Evolutionary conservation across 2,888 invertebrate genomes (phyloP).

Genomic region (Orchestes rusci): DNA sequence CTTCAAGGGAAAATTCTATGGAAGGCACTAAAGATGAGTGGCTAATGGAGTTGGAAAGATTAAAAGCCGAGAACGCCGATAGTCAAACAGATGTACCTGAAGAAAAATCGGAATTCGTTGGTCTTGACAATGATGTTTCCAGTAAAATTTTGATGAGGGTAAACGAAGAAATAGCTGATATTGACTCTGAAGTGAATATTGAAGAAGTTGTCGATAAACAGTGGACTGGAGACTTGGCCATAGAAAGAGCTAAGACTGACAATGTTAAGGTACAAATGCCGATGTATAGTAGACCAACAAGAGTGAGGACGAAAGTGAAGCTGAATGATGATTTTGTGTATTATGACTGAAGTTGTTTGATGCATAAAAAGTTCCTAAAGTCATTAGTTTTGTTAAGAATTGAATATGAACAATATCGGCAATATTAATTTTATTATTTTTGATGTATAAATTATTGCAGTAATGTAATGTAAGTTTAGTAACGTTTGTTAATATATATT

Average conservation of each 20-base stretch:
- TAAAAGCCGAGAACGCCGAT: background rate
- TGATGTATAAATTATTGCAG: no score
- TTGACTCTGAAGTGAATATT: background rate
- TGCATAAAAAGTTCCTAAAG: no score
- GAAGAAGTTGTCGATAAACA: background rate
- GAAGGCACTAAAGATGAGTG: background rate
- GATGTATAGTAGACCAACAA: conserved; percentile 10
- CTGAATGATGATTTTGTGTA: conserved; percentile 20
- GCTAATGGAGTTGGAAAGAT: background rate
- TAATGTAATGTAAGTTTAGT: no score
- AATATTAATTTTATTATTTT: no score
- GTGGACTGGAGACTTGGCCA: background rate
- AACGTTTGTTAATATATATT: no score
- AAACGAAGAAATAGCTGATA: background rate
- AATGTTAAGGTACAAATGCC: conserved; percentile 1
- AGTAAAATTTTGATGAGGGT: background rate
- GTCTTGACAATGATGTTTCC: background rate
- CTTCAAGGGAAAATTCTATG: background rate
- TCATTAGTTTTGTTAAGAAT: no score
- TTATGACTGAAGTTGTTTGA: no score
- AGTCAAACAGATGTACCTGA: no score
- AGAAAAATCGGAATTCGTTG: no score
- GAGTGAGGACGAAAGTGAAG: conserved; percentile 19
- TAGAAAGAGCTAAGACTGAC: conserved; percentile 2
- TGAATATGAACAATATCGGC: no score